phyloP scores from a whole-genome alignment of 2,888 invertebrate species.

The Eristalinus aeneus region DNA sequence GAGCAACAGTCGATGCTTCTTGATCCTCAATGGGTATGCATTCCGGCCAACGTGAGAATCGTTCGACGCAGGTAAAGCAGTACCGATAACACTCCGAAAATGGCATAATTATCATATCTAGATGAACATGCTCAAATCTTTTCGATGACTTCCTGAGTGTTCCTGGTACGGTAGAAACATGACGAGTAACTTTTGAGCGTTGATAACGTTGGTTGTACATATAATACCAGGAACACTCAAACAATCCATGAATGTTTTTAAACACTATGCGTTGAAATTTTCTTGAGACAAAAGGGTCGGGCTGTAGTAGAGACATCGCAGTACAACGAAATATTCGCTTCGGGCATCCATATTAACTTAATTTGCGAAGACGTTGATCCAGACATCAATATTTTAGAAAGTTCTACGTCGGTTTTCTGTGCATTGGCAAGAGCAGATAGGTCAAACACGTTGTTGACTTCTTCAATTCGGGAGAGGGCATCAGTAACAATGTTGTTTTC shows the following conservation, averaged over 20 bases:
- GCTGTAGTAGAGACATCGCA: constrained; percentile 32
- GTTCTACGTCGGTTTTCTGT: background rate
- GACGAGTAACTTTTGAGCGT: constrained; percentile 70
- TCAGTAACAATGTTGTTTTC: constrained; percentile 1
- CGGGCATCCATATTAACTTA: constrained; percentile 6
- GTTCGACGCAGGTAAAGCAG: constrained; percentile 14
- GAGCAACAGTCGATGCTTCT: constrained; percentile 15
- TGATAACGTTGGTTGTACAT: constrained; percentile 67
- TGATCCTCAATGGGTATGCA: constrained; percentile 17
- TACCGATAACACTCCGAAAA: constrained; percentile 6
- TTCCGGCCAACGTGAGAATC: constrained; percentile 21
- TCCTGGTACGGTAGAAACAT: constrained; percentile 77
- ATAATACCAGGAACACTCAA: constrained; percentile 37
- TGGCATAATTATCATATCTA: background rate
- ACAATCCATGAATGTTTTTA: constrained; percentile 8
- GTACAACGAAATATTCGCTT: constrained; percentile 5
- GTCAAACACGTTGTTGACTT: background rate
- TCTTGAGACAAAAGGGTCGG: constrained; percentile 44
- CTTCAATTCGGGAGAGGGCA: constrained; percentile 4
- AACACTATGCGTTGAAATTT: constrained; percentile 22
- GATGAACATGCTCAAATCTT: constrained; percentile 24
- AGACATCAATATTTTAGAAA: background rate
- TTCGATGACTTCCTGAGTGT: constrained; percentile 64
- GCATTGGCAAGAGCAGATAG: background rate
- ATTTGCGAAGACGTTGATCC: background rate